Conservation (phyloP, 2,113 vertebrate genomes). For the Myanophis thanlyinensis region DNA sequence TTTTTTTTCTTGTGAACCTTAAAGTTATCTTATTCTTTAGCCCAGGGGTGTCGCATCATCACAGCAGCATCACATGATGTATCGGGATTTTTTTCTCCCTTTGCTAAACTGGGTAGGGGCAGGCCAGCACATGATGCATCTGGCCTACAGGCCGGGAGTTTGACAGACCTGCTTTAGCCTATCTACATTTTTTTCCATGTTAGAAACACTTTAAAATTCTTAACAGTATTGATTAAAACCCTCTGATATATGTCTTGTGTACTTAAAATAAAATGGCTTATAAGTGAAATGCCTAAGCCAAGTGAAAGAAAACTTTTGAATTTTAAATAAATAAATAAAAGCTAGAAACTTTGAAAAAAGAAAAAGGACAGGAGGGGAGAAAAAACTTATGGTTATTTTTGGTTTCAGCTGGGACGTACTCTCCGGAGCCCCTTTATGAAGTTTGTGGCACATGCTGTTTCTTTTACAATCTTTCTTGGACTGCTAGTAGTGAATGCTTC, state of each 20-base stretch:
- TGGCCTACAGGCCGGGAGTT: no score
- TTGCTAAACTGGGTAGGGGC: no score
- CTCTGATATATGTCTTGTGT: not conserved
- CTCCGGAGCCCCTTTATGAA: constrained; percentile 98
- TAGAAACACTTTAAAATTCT: not conserved
- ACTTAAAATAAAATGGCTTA: not conserved
- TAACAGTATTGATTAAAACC: not conserved
- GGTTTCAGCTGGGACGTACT: constrained; percentile 86
- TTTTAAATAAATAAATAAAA: not conserved
- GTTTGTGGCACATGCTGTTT: constrained; percentile 95
- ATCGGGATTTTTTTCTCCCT: no score
- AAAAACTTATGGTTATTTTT: constrained; percentile 14
- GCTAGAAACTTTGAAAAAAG: not conserved
- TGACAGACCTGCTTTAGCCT: no score
- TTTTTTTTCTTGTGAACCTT: not conserved
- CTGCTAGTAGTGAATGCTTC: constrained; percentile 92
- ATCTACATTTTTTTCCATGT: not conserved
- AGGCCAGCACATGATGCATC: no score
- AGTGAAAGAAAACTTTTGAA: not conserved
- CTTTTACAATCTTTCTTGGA: constrained; percentile 93
- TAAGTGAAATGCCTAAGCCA: not conserved
- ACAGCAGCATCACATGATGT: no score
- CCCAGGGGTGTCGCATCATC: no score
- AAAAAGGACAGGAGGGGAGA: not conserved
- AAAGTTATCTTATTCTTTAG: not conserved